Evolutionary conservation across 1,140 invertebrate species (phyloP), one percentile per base, ranked within the genome.

Genomic region (Heterodera carotae): DNA sequence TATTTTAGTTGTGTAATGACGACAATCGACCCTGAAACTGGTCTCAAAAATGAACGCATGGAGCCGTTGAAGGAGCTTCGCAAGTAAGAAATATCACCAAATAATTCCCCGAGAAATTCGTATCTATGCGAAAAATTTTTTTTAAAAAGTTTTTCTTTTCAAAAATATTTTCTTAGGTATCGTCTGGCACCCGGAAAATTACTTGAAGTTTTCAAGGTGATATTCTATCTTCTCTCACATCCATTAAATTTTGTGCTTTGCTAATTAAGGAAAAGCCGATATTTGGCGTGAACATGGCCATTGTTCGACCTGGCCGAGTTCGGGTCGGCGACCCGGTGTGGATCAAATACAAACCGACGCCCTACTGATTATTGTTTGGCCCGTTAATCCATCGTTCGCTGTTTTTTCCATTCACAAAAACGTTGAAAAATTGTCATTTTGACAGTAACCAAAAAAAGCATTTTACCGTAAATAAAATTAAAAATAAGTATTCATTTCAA

Each of bases 161-260:
- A n/a, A n/a, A n/a, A n/a, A n/a, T n/a, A n/a, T n/a, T n/a, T n/a
- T n/a, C n/a, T n/a, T n/a, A 82, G 80, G 68, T 83, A 82, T 39
- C 83, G 82, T 7, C 39, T 84, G 31, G 80, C 82, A 43, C 82
- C 82, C 43, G 82, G 82, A 6, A 78, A 82, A 70, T 48, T 83
- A n/a, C 69, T 56, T 5, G 62, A 83, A 12, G 2, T 69, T n/a
- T 83, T 53, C 67, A 62, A 82, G 29, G 72, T 62, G 31, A 10
- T n/a, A n/a, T n/a, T 25, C n/a, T n/a, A n/a, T n/a, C n/a, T n/a
- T n/a, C n/a, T n/a, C n/a, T n/a, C n/a, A n/a, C n/a, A n/a, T n/a
- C n/a, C n/a, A n/a, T n/a, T n/a, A n/a, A n/a, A n/a, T n/a, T n/a
- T n/a, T n/a, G n/a, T n/a, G n/a, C n/a, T n/a, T n/a, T n/a, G n/a